Conservation (phyloP, 2,113 vertebrate genomes). For the Puma concolor region DNA sequence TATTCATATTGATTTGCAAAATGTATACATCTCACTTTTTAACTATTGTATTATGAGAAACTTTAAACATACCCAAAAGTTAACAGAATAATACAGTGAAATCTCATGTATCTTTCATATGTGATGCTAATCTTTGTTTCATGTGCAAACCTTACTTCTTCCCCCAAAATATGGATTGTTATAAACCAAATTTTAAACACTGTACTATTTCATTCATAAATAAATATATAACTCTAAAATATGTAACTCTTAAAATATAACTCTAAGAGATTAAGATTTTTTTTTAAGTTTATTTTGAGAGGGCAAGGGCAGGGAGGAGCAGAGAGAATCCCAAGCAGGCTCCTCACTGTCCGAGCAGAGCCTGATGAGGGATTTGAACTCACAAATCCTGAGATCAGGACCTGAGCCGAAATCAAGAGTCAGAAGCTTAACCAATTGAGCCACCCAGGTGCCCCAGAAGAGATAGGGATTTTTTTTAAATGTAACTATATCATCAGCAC, state of each 20-base stretch:
- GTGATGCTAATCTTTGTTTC: not conserved
- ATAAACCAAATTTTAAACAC: not conserved
- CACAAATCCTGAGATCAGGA: too few relatives aligned
- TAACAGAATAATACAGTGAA: not conserved
- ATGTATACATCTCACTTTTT: not conserved
- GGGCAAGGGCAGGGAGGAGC: too few relatives aligned
- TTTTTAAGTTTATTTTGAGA: too few relatives aligned
- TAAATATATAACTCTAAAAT: not conserved
- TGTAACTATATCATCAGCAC: not conserved
- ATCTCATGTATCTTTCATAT: not conserved
- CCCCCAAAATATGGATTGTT: not conserved
- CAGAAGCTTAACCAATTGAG: too few relatives aligned
- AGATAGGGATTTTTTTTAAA: not conserved
- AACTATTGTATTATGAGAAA: not conserved
- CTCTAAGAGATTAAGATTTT: not conserved
- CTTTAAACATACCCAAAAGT: conserved; percentile 5
- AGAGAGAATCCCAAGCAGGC: too few relatives aligned
- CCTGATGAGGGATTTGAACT: too few relatives aligned
- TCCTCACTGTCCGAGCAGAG: too few relatives aligned
- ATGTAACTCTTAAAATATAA: not conserved
- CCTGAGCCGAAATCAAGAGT: too few relatives aligned
- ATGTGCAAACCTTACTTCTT: not conserved
- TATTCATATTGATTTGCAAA: conserved; percentile 21
- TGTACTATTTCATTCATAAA: not conserved
- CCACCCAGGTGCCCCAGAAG: not conserved